Evolutionary conservation across 2,113 vertebrate species (phyloP).

Genomic region (Alligator mississippiensis): DNA sequence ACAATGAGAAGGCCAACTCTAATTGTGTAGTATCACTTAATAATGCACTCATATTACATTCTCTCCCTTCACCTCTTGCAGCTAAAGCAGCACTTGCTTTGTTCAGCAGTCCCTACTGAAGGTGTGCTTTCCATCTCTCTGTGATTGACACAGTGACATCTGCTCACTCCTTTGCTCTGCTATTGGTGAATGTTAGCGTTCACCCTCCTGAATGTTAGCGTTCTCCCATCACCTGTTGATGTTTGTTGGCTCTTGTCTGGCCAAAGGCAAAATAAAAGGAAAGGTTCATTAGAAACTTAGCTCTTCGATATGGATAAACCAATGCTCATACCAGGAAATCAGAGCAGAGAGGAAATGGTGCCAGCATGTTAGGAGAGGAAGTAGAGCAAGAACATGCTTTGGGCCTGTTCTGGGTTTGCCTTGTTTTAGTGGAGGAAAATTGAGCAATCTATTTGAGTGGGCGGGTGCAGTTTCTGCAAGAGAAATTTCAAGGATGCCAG

Average conservation of each 20-base stretch:
- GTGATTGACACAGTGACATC: neutral
- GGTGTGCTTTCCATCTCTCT: neutral
- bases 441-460: neutral
- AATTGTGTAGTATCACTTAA: neutral
- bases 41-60: neutral
- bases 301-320: neutral
- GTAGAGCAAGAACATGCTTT: neutral
- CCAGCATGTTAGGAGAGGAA: neutral
- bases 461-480: neutral
- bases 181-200: neutral
- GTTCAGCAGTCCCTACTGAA: neutral
- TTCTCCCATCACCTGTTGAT: neutral
- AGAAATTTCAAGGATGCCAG: neutral
- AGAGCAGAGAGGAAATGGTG: neutral
- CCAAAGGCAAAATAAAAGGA: neutral
- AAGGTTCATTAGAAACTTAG: neutral
- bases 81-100: neutral
- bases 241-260: neutral
- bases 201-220: too few species aligned
- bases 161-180: neutral
- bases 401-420: neutral
- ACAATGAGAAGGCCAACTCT: neutral
- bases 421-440: neutral
- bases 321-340: neutral
- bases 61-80: neutral